phyloP scores from a whole-genome alignment of 2,888 invertebrate genomes.

The Endotricha flammealis region DNA sequence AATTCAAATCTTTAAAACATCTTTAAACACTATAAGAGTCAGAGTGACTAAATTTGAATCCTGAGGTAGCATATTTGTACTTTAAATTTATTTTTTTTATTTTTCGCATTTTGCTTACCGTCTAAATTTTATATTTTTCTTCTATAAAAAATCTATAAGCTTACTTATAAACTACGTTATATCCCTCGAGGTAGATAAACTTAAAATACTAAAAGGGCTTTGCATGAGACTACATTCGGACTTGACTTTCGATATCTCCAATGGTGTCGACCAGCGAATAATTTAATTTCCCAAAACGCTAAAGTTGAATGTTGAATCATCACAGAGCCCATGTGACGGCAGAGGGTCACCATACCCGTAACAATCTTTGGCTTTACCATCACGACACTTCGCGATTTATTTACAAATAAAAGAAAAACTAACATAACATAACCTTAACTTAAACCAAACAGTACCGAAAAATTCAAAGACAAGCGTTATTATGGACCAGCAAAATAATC shows the following conservation, averaged over 20 bases:
- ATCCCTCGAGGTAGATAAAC: conserved; percentile 77
- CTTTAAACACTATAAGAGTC: conserved; percentile 19
- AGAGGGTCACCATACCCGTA: conserved; percentile 79
- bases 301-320: conserved; percentile 39
- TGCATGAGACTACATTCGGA: conserved; percentile 44
- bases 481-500: conserved; percentile 40
- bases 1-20: conserved; percentile 25
- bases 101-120: conserved; percentile 54
- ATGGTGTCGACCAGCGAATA: conserved; percentile 18
- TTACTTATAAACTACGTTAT: conserved; percentile 65
- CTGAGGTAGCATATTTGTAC: conserved; percentile 79
- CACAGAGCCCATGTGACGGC: conserved; percentile 69
- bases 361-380: conserved; percentile 79
- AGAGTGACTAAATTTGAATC: conserved; percentile 63
- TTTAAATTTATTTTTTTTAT: conserved; percentile 59
- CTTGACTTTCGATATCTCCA: conserved; percentile 11
- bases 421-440: conserved; percentile 42
- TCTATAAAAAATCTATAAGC: conserved; percentile 76
- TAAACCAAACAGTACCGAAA: conserved; percentile 47
- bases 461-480: conserved; percentile 42
- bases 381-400: conserved; percentile 75
- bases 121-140: conserved; percentile 61
- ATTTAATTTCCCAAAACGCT: conserved; percentile 15
- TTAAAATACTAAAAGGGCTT: conserved; percentile 57
- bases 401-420: conserved; percentile 48